phyloP scores from a whole-genome alignment of 2,113 vertebrate genomes.

The Ammodytes marinus region DNA sequence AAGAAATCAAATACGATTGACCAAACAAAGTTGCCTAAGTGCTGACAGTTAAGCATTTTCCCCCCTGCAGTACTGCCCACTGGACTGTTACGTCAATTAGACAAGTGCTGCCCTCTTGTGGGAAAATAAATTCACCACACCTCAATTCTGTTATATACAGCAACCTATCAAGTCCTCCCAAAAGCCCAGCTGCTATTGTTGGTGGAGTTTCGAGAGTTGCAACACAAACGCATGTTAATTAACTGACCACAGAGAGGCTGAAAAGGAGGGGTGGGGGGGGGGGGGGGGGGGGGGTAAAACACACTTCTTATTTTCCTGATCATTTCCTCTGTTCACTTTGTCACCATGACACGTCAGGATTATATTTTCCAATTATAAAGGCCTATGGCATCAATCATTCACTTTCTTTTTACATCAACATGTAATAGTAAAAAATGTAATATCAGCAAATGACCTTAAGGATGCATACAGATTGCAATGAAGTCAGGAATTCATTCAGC shows the following conservation, averaged over 20 bases:
- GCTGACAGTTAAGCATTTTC: constrained; percentile 15
- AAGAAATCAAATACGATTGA: constrained; percentile 11
- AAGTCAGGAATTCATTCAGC: neutral
- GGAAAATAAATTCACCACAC: neutral
- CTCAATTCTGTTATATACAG: neutral
- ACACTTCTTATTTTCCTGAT: too few relatives aligned
- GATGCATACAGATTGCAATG: neutral
- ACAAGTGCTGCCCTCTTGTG: constrained; percentile 67
- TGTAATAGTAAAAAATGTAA: neutral
- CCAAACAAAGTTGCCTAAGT: constrained; percentile 18
- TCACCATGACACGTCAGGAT: too few relatives aligned
- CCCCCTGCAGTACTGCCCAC: neutral
- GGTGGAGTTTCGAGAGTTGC: neutral
- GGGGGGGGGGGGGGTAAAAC: too few relatives aligned
- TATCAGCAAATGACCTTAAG: neutral
- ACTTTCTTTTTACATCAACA: neutral
- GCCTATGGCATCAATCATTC: neutral
- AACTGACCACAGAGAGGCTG: neutral
- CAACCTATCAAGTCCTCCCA: neutral
- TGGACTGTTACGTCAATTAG: neutral
- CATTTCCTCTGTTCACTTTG: too few relatives aligned
- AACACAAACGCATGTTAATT: neutral
- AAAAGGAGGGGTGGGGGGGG: neutral
- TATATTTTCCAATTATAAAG: neutral
- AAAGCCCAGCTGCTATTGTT: neutral